Evolutionary conservation across 2,113 vertebrate genomes (phyloP).

Genomic region (Neotoma lepida): DNA sequence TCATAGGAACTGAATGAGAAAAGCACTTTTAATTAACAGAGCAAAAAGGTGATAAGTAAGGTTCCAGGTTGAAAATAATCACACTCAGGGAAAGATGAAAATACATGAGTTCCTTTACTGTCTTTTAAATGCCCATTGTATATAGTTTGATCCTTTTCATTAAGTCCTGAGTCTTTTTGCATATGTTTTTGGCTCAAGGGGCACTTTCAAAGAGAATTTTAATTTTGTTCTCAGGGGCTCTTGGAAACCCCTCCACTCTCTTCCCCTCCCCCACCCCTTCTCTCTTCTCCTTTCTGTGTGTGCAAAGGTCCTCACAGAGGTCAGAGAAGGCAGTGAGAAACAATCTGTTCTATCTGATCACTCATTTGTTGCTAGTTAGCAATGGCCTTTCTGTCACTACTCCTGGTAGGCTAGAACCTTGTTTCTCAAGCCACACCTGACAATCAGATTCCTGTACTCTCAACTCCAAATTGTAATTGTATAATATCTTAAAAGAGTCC

Average conservation of each 20-base stretch:
- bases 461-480: not conserved
- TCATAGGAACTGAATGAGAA: conserved; percentile 66
- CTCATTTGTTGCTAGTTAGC: not conserved
- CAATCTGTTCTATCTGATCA: not conserved
- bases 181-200: conserved; percentile 3
- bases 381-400: not conserved
- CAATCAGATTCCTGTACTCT: not conserved
- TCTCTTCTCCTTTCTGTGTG: not conserved
- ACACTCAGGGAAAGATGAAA: conserved; percentile 51
- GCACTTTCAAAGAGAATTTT: conserved; percentile 28
- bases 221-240: conserved; percentile 33
- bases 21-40: conserved; percentile 72
- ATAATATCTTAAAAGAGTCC: not conserved
- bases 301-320: not conserved
- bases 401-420: conserved; percentile 28
- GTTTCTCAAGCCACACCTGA: conserved; percentile 4
- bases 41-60: conserved; percentile 61
- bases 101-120: conserved; percentile 66
- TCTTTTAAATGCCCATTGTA: conserved; percentile 56
- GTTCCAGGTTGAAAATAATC: conserved; percentile 52
- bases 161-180: not conserved
- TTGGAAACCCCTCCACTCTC: conserved; percentile 34
- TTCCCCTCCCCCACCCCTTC: not conserved
- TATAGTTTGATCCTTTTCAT: conserved; percentile 65
- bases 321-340: not conserved